Evolutionary conservation across 2,113 vertebrate genomes (phyloP).

Genomic region (Neofelis nebulosa): DNA sequence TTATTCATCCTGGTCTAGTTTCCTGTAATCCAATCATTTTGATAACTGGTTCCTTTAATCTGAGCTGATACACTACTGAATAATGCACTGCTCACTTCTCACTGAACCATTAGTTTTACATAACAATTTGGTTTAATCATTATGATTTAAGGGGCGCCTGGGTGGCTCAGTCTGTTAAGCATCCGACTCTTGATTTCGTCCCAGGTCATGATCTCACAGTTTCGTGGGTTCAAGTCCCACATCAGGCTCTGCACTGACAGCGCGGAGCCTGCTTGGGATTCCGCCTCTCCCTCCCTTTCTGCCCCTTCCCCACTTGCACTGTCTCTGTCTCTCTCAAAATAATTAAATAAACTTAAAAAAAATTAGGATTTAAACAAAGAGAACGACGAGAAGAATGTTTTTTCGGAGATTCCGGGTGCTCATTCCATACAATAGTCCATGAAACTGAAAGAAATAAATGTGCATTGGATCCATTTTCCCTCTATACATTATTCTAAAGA

Average conservation of each 20-base stretch:
- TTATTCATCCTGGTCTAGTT: not conserved
- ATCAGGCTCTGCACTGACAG: too few species aligned
- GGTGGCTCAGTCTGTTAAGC: too few species aligned
- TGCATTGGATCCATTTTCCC: not conserved
- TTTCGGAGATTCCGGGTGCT: slow-evolving; percentile 58
- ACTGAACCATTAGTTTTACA: slow-evolving; percentile 70
- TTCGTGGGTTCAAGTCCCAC: too few species aligned
- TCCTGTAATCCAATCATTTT: slow-evolving; percentile 60
- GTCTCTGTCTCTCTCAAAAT: too few species aligned
- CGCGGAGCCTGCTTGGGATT: too few species aligned
- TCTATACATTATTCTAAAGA: not conserved
- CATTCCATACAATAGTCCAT: not conserved
- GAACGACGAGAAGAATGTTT: slow-evolving; percentile 66
- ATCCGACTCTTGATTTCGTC: too few species aligned
- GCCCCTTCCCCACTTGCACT: too few species aligned
- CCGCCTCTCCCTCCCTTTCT: too few species aligned
- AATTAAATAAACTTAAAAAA: too few species aligned
- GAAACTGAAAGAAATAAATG: not conserved
- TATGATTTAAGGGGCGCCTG: slow-evolving; percentile 46
- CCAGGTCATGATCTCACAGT: too few species aligned
- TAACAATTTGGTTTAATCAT: slow-evolving; percentile 74
- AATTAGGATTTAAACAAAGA: slow-evolving; percentile 73
- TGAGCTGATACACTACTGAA: slow-evolving; percentile 14
- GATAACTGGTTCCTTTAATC: slow-evolving; percentile 42
- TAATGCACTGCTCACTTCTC: slow-evolving; percentile 74